Conservation (phyloP, 53 echinoderm and acorn worm genomes). For the Patiria pectinifera region DNA sequence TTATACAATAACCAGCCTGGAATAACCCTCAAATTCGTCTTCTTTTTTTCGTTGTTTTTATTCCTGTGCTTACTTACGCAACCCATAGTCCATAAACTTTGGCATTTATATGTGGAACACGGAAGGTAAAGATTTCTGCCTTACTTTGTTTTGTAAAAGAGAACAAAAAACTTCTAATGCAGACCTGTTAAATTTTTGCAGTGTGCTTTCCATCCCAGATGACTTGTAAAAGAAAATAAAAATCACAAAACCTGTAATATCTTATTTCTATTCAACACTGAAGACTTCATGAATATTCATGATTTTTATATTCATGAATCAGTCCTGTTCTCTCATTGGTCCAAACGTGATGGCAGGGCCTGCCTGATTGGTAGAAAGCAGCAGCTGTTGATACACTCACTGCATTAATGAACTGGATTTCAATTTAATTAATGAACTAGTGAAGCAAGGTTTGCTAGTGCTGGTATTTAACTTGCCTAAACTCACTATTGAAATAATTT, state of each 20-base stretch:
- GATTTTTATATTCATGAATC: neutral
- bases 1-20: slow-evolving; percentile 52
- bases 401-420: neutral
- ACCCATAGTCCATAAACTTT: slow-evolving; percentile 65
- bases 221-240: neutral
- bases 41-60: slow-evolving; percentile 67
- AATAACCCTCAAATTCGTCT: slow-evolving; percentile 60
- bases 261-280: neutral
- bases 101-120: slow-evolving; percentile 64
- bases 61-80: slow-evolving; percentile 66
- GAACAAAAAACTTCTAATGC: slow-evolving; percentile 15
- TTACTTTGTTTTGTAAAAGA: slow-evolving; percentile 48
- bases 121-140: slow-evolving; percentile 55
- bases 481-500: too few relatives aligned
- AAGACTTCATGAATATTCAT: neutral
- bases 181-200: slow-evolving; percentile 18
- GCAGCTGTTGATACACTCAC: neutral
- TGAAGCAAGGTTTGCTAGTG: too few relatives aligned
- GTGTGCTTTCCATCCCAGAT: neutral
- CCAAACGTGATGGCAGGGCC: neutral
- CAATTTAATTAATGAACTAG: neutral
- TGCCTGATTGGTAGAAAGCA: neutral
- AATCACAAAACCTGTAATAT: neutral
- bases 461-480: too few relatives aligned
- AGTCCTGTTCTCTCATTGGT: neutral